A percentile compares a stretch with the other conserved stretches of the same genome.
These are phyloP conservation scores for Pogonomyrmex barbatus DNA, from an alignment of 1,140 invertebrate species.

Conservation along the genomic window DNA sequence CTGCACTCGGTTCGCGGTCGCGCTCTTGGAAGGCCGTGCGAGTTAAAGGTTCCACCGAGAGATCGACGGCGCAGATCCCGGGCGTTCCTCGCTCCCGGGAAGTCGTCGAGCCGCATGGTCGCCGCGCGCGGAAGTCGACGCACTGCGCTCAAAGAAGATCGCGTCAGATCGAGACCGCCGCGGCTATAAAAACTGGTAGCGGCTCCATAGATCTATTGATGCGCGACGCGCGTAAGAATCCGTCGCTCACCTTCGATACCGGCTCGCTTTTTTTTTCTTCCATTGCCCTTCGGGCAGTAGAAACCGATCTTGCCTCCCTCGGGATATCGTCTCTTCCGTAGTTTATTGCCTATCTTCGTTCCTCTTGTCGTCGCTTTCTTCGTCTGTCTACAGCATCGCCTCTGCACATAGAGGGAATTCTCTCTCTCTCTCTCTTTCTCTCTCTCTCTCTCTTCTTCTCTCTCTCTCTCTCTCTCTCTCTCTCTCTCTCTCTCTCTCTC, in stretches of 20 bases:
- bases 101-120: slow-evolving; percentile 46
- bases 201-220: slow-evolving; percentile 78
- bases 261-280: slow-evolving; percentile 44
- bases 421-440: not conserved
- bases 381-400: not conserved
- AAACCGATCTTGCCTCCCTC: slow-evolving; percentile 30
- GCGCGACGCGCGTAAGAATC: not conserved
- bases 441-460: too few species aligned
- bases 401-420: slow-evolving; percentile 32
- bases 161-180: slow-evolving; percentile 77
- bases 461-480: not conserved
- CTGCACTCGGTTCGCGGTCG: not conserved
- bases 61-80: slow-evolving; percentile 7
- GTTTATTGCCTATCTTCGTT: slow-evolving; percentile 44
- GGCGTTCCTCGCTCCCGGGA: slow-evolving; percentile 34
- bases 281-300: slow-evolving; percentile 10
- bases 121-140: slow-evolving; percentile 33
- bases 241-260: slow-evolving; percentile 34
- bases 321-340: slow-evolving; percentile 45
- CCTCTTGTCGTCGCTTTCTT: slow-evolving; percentile 17
- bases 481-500: slow-evolving; percentile 6
- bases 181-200: slow-evolving; percentile 80
- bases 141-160: slow-evolving; percentile 59
- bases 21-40: slow-evolving; percentile 14
- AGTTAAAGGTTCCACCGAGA: slow-evolving; percentile 28